Conservation (phyloP, 1,140 invertebrate genomes). For the Zaprionus taronus region DNA sequence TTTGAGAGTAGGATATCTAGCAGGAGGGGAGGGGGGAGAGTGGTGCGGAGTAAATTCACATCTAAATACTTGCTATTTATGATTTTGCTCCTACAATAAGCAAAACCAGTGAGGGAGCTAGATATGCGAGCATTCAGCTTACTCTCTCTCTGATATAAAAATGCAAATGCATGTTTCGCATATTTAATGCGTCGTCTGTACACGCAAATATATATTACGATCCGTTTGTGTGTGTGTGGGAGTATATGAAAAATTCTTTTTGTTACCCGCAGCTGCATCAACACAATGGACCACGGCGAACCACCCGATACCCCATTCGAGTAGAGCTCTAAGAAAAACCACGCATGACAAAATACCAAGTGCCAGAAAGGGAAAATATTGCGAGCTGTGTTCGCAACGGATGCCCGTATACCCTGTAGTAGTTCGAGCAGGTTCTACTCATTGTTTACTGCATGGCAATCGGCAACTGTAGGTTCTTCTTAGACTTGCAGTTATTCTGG, state of each 20-base stretch:
- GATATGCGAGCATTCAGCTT: slow-evolving; percentile 23
- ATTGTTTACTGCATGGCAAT: background rate
- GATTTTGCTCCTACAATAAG: slow-evolving; percentile 45
- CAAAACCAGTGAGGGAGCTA: background rate
- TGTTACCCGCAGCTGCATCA: slow-evolving; percentile 66
- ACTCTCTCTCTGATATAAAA: slow-evolving; percentile 51
- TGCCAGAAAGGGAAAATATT: slow-evolving; percentile 53
- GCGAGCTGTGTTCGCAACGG: background rate
- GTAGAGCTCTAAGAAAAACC: slow-evolving; percentile 56
- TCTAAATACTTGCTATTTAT: slow-evolving; percentile 44
- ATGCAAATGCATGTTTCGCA: slow-evolving; percentile 74
- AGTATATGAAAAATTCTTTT: slow-evolving; percentile 56
- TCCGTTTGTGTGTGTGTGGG: background rate
- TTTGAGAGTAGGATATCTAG: background rate
- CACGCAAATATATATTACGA: slow-evolving; percentile 38
- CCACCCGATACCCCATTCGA: slow-evolving; percentile 19
- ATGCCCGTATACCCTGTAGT: slow-evolving; percentile 17
- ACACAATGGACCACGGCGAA: slow-evolving; percentile 58
- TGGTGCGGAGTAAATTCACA: background rate
- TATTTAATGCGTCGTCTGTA: slow-evolving; percentile 64
- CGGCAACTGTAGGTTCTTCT: too few relatives aligned
- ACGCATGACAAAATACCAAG: slow-evolving; percentile 81
- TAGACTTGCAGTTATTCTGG: too few relatives aligned
- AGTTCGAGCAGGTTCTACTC: background rate
- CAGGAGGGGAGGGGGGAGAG: background rate